Evolutionary conservation across 2,888 invertebrate species (phyloP), one percentile per base, ranked within the genome.

Genomic region (Ochropacha duplaris): DNA sequence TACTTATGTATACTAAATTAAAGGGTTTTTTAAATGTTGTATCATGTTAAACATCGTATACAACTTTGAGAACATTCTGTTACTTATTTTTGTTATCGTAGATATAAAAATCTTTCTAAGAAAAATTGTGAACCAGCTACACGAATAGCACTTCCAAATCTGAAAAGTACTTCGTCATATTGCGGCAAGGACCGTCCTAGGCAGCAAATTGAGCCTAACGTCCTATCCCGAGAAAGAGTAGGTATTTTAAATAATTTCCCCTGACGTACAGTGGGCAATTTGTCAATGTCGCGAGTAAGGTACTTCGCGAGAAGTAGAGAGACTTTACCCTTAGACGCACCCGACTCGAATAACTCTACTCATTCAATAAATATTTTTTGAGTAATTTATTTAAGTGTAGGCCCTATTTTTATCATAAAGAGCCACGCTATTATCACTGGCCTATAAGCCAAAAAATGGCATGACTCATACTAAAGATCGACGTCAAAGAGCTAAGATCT

Each of bases 201-300:
- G 36, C n/a, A 36, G 31, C 28, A 52, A 58, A 60, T 61, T 61
- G 51, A 64, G 54, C 54, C 58, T 49, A 24, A 57, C 12, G 12
- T 12, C 31, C 31, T 31, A 12, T 31, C 31, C 59, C 44, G 61
- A 58, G 57, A 65, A 67, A 59, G 65, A 75, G 71, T n/a, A n/a
- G n/a, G n/a, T 76, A 69, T 76, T 84, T 82, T 75, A 80, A 79
- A 83, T 83, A 81, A 84, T 81, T 83, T 81, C 79, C 79, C 84
- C 68, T 62, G 81, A 72, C 72, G 72, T 74, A 63, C 65, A 62
- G 64, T 59, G 50, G 63, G 70, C 70, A 79, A 84, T 84, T 84
- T 84, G 80, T 84, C 84, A 84, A 81, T 68, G 81, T 84, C 83
- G 65, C 49, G 51, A 57, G 54, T 59, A 19, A 2, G 44, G 44